Evolutionary conservation across 2,797 vertebrate genomes (phyloP).

Genomic region (Ctenosaura bakeri): DNA sequence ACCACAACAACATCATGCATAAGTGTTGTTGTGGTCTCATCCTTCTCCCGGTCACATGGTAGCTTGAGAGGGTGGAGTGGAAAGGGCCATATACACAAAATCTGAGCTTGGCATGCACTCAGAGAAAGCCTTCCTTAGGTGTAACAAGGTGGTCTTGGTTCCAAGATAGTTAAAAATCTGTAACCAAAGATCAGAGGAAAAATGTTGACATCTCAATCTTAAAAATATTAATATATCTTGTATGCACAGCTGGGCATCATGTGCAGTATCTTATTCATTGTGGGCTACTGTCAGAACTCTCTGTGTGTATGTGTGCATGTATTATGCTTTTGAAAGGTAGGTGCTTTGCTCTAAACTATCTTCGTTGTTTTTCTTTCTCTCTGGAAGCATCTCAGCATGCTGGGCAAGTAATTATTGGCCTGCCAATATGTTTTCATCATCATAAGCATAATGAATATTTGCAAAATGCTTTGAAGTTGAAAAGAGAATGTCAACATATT

Average conservation of each 20-base stretch:
- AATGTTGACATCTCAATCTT: neutral
- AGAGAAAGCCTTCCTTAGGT: neutral
- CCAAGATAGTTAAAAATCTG: neutral
- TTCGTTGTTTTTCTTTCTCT: neutral
- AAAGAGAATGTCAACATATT: neutral
- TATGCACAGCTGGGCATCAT: neutral
- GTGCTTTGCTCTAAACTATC: neutral
- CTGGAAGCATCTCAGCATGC: constrained; percentile 4
- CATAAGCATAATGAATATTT: constrained; percentile 9
- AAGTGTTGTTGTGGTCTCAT: no score
- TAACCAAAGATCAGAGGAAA: neutral
- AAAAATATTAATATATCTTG: constrained; percentile 1
- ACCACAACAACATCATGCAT: no score
- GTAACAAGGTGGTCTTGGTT: neutral
- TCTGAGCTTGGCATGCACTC: neutral
- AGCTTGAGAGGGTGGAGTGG: no score
- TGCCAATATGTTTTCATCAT: neutral
- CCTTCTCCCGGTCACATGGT: no score
- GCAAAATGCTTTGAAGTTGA: constrained; percentile 12
- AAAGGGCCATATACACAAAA: neutral
- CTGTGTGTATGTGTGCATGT: neutral
- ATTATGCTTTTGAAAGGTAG: neutral
- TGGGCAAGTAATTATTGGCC: neutral
- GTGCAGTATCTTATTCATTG: neutral
- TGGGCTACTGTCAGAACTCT: neutral